These are phyloP conservation scores for Otolemur crassicaudatus DNA, from an alignment of 2,797 vertebrate species.

Conservation along the genomic window DNA sequence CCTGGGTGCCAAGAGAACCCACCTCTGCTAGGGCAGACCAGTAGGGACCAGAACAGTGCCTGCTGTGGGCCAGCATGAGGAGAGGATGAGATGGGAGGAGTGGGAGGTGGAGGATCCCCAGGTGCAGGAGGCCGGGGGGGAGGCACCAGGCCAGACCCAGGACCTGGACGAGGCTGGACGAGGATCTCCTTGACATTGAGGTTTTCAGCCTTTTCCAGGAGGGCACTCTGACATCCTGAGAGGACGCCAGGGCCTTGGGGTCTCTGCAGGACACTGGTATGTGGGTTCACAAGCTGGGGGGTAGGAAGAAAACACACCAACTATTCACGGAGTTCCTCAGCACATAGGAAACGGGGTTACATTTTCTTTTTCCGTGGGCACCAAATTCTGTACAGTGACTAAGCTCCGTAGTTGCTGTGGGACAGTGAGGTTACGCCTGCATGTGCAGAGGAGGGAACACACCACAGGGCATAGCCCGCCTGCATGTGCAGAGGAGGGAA, in stretches of 20 bases:
- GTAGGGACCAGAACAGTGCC: neutral
- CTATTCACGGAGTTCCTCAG: neutral
- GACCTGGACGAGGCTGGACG: neutral
- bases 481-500: accelerated
- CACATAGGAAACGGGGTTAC: neutral
- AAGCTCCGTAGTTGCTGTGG: neutral
- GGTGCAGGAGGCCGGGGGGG: too few relatives aligned
- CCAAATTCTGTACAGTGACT: neutral
- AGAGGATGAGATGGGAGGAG: accelerated
- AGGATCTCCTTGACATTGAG: neutral
- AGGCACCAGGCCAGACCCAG: neutral
- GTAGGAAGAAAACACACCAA: neutral
- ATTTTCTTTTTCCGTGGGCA: neutral
- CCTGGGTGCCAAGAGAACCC: too few relatives aligned
- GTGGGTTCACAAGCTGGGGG: neutral
- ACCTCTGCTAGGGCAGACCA: neutral
- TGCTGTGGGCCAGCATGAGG: neutral
- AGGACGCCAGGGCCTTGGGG: neutral
- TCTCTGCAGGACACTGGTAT: neutral
- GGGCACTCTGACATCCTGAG: too few relatives aligned
- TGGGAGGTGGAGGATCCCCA: too few relatives aligned
- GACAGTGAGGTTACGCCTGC: accelerated
- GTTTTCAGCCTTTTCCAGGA: neutral
- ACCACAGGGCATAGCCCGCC: accelerated
- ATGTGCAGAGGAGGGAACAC: accelerated